Percentiles rank a stretch among this genome's conserved stretches.
Conservation (phyloP, 1,140 invertebrate species). For the Gryllus bimaculatus region DNA sequence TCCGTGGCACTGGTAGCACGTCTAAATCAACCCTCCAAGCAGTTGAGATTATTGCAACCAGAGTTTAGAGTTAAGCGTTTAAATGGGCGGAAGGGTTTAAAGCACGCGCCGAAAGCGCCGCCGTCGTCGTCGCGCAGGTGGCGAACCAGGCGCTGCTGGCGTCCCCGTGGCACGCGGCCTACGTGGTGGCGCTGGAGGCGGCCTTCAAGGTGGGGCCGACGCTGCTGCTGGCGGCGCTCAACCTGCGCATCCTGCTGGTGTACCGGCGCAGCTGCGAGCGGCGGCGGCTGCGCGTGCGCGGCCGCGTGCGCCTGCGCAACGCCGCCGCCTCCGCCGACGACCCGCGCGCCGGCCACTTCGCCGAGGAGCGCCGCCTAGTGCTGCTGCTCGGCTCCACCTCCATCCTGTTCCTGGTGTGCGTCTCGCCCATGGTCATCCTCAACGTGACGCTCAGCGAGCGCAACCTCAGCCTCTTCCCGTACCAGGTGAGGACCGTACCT, state of each 20-base stretch:
- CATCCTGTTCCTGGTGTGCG: slow-evolving; percentile 61
- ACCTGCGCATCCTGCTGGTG: slow-evolving; percentile 58
- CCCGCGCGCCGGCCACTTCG: slow-evolving; percentile 45
- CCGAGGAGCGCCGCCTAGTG: slow-evolving; percentile 59
- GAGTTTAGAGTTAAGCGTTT: too few species aligned
- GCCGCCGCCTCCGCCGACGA: slow-evolving; percentile 39
- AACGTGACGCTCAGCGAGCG: slow-evolving; percentile 55
- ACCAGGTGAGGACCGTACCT: slow-evolving; percentile 41
- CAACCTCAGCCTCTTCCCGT: slow-evolving; percentile 50
- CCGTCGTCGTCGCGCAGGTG: neutral
- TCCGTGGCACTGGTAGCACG: too few species aligned
- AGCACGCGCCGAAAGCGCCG: too few species aligned
- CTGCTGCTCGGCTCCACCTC: slow-evolving; percentile 61
- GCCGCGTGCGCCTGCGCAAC: neutral
- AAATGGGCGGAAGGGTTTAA: too few species aligned
- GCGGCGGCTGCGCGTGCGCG: slow-evolving; percentile 30
- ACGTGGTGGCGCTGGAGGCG: slow-evolving; percentile 45
- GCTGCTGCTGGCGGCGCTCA: slow-evolving; percentile 53
- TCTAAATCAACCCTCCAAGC: too few species aligned
- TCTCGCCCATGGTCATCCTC: slow-evolving; percentile 64
- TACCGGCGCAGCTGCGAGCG: slow-evolving; percentile 55
- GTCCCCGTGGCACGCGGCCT: neutral
- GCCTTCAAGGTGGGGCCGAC: slow-evolving; percentile 60
- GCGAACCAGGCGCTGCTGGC: neutral
- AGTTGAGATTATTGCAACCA: too few species aligned